Evolutionary conservation across 2,888 invertebrate species (phyloP), one percentile per base, ranked within the genome.

Genomic region (Gnatocerus cornutus): DNA sequence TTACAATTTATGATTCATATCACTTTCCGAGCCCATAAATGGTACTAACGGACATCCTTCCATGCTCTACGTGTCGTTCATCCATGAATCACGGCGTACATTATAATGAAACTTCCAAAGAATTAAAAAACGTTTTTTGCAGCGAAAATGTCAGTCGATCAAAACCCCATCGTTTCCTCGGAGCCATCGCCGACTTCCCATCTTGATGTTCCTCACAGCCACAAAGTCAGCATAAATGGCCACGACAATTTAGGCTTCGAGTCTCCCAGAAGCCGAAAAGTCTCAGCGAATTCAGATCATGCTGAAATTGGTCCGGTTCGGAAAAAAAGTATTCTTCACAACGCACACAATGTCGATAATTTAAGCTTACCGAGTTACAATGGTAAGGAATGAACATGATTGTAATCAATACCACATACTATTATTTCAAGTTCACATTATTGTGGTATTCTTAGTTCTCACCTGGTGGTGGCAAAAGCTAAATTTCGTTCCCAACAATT

Each of bases 271-370:
- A 80, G 85, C 76, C 73, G 84, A 63, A 84, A 85, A 78, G 79
- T 83, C 41, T 83, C 84, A 29, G 69, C 82, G 0, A 72, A 78
- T n/a, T 73, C 77, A 1, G 83, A 88, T 78, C 87, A 88, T 75
- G 81, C 87, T 55, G 90, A 90, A 81, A 88, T 90, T 73, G 92
- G 92, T 67, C 92, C 92, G 12, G 89, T 90, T 67, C 87, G 92
- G 77, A 89, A 91, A 74, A 92, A 92, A 81, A 92, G 92, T 82
- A 92, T 92, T 79, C 86, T 92, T 61, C 89, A 92, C 80, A 90
- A 90, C 46, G 61, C 72, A 14, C 72, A 73, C 46, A 65, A 64
- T 5, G 67, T 65, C 7, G 78, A 78, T 52, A 76, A 71, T 59
- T 37, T 50, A 12, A 72, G 68, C 52, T 16, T 72, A 2, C 55